A percentile compares a stretch with the other conserved stretches of the same genome.
phyloP scores from a whole-genome alignment of 1,140 invertebrate species.

The Odontomachus brunneus region DNA sequence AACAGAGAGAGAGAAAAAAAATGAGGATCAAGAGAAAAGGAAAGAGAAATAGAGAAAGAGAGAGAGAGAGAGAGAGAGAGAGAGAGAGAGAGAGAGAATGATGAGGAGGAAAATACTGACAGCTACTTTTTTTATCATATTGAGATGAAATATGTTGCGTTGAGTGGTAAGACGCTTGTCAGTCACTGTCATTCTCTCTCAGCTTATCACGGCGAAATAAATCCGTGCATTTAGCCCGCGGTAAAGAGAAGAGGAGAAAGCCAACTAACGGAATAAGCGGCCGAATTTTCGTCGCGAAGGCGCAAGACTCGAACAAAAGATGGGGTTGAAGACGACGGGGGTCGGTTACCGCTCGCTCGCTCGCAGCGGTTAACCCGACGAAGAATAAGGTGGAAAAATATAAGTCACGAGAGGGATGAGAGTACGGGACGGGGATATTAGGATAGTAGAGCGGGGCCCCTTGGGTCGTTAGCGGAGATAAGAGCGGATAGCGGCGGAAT shows the following conservation, averaged over 20 bases:
- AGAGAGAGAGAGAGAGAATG: too few species aligned
- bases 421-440: too few species aligned
- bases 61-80: too few species aligned
- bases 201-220: not conserved
- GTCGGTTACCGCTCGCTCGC: not conserved
- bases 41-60: too few species aligned
- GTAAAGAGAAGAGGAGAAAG: not conserved
- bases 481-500: slow-evolving; percentile 75
- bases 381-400: slow-evolving; percentile 75
- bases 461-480: slow-evolving; percentile 79
- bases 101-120: not conserved
- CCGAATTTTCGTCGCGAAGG: slow-evolving; percentile 31
- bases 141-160: not conserved
- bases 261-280: slow-evolving; percentile 30
- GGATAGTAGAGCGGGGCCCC: slow-evolving; percentile 12
- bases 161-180: not conserved
- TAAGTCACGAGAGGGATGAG: slow-evolving; percentile 65
- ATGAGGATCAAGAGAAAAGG: too few species aligned
- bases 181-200: too few species aligned
- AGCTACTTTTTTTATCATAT: not conserved
- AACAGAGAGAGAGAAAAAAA: too few species aligned
- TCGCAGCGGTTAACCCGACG: slow-evolving; percentile 18
- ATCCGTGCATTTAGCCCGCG: not conserved
- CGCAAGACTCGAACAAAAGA: slow-evolving; percentile 1
- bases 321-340: not conserved